Conservation (phyloP, 2,888 invertebrate species). For the Busseola fusca region DNA sequence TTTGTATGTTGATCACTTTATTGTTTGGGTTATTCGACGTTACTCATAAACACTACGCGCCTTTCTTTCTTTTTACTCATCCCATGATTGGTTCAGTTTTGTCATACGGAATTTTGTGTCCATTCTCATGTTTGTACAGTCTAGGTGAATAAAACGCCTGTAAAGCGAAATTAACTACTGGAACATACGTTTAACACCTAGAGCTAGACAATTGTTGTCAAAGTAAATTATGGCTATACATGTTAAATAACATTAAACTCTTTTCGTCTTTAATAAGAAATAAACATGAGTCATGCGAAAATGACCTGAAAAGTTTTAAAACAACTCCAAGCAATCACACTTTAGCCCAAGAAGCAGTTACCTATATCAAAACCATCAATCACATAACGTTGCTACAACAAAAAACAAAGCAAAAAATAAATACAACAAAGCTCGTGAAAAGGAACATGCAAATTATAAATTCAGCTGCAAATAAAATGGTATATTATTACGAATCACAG, state of each 20-base stretch:
- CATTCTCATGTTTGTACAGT: not conserved
- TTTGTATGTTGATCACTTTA: conserved; percentile 35
- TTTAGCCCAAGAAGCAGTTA: not conserved
- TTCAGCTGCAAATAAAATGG: conserved; percentile 46
- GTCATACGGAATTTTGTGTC: conserved; percentile 4
- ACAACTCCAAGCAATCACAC: not conserved
- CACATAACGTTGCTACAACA: not conserved
- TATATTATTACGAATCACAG: conserved; percentile 64
- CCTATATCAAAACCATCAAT: not conserved
- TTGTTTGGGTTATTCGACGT: conserved; percentile 43
- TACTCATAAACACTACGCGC: conserved; percentile 21
- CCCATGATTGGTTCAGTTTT: not conserved
- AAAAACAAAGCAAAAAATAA: not conserved
- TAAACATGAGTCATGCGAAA: not conserved
- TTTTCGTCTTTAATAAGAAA: not conserved
- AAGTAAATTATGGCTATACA: not conserved
- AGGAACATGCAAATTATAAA: conserved; percentile 40
- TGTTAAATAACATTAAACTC: too few species aligned
- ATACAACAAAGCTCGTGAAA: not conserved
- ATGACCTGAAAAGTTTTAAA: not conserved
- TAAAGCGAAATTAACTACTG: not conserved
- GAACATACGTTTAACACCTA: not conserved
- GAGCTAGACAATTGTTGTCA: not conserved
- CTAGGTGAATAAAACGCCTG: not conserved
- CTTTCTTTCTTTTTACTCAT: conserved; percentile 17